Conservation (phyloP, 2,888 invertebrate species). For the Leucoptera coffeella region DNA sequence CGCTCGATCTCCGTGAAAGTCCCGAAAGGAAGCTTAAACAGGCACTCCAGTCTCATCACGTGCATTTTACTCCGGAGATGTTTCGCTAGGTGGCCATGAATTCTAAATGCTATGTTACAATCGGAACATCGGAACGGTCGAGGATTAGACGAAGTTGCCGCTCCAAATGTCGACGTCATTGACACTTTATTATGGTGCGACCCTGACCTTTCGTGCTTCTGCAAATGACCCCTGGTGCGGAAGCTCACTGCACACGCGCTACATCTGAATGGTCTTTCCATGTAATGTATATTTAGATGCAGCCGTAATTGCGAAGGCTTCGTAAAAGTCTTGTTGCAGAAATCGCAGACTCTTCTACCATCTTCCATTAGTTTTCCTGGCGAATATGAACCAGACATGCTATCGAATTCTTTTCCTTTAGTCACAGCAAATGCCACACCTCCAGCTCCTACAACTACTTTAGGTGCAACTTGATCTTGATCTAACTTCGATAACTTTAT, state of each 20-base stretch:
- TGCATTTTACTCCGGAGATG: slow-evolving; percentile 95
- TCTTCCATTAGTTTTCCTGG: slow-evolving; percentile 60
- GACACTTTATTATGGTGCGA: slow-evolving; percentile 89
- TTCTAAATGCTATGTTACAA: slow-evolving; percentile 92
- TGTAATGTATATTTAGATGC: slow-evolving; percentile 93
- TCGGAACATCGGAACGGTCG: slow-evolving; percentile 94
- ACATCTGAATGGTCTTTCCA: slow-evolving; percentile 88
- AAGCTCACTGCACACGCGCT: slow-evolving; percentile 90
- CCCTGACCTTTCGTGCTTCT: slow-evolving; percentile 89
- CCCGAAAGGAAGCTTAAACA: slow-evolving; percentile 89
- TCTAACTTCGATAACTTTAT: slow-evolving; percentile 25
- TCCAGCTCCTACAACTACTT: slow-evolving; percentile 60
- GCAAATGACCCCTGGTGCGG: slow-evolving; percentile 82
- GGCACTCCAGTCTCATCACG: slow-evolving; percentile 87
- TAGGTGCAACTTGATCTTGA: slow-evolving; percentile 45
- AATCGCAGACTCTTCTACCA: slow-evolving; percentile 70
- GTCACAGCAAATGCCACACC: slow-evolving; percentile 55
- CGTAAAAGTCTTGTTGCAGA: slow-evolving; percentile 88
- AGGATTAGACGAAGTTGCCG: slow-evolving; percentile 84
- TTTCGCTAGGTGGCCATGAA: slow-evolving; percentile 95
- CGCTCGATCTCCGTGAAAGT: slow-evolving; percentile 92
- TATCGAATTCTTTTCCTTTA: slow-evolving; percentile 45
- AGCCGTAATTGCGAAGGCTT: slow-evolving; percentile 85
- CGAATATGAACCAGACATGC: slow-evolving; percentile 24
- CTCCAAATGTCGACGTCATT: slow-evolving; percentile 80